A percentile compares a stretch with the other conserved stretches of the same genome.
phyloP scores from a whole-genome alignment of 2,888 invertebrate species.

The Bellardia pandia region DNA sequence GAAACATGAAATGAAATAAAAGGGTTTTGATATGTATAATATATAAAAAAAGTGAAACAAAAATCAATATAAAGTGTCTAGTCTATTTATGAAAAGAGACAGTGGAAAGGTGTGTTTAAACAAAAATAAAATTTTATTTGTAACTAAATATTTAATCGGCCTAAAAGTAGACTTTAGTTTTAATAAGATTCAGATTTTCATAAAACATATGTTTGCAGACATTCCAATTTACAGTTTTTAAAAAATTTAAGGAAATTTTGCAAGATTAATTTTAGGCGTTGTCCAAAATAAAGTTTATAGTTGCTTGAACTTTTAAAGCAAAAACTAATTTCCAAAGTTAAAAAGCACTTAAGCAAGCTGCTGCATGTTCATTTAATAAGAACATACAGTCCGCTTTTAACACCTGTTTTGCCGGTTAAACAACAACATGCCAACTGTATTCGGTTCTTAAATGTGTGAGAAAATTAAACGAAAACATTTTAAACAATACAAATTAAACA shows the following conservation, averaged over 20 bases:
- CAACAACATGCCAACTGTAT: slow-evolving; percentile 9
- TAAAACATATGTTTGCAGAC: no score
- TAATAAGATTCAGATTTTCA: not conserved
- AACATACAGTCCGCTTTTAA: slow-evolving; percentile 3
- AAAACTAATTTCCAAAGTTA: not conserved
- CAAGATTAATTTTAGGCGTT: no score
- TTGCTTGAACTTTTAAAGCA: not conserved
- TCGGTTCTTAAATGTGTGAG: not conserved
- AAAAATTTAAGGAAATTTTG: no score
- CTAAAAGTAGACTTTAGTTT: slow-evolving; percentile 27
- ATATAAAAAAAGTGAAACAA: slow-evolving; percentile 1
- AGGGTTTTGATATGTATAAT: not conserved
- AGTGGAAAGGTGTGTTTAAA: not conserved
- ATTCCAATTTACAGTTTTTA: no score
- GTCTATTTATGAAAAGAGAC: slow-evolving; percentile 7
- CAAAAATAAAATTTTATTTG: not conserved
- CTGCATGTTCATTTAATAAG: not conserved
- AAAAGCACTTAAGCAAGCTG: not conserved
- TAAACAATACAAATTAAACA: slow-evolving; percentile 4
- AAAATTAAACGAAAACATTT: not conserved
- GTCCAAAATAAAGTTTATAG: not conserved
- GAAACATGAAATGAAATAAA: not conserved
- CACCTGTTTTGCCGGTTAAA: slow-evolving; percentile 25
- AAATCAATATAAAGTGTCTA: slow-evolving; percentile 60
- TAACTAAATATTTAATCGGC: not conserved